Percentiles rank a stretch among this genome's conserved stretches.
Conservation (phyloP, 1,140 invertebrate genomes). For the Phymorhynchus buccinoides region DNA sequence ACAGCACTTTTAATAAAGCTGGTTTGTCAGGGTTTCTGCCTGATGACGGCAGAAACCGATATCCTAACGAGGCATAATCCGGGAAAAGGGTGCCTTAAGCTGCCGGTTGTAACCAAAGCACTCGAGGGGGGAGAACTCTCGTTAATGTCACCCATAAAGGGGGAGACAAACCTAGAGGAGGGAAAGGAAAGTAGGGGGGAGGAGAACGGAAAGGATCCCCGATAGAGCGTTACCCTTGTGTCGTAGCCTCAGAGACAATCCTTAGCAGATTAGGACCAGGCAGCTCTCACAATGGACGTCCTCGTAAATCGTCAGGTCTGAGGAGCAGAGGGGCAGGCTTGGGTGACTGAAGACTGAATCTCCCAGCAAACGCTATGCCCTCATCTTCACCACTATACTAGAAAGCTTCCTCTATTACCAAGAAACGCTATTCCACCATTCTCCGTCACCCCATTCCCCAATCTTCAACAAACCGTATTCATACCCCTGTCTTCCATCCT, state of each 20-base stretch:
- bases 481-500: too few species aligned
- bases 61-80: background rate
- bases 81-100: background rate
- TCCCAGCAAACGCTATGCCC: background rate
- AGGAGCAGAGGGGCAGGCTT: background rate
- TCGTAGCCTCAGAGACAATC: background rate
- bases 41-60: background rate
- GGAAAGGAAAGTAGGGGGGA: background rate
- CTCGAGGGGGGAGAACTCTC: background rate
- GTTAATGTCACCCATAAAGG: background rate
- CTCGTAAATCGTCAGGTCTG: slow-evolving; percentile 12
- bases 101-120: background rate
- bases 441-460: too few species aligned
- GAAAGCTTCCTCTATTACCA: too few species aligned
- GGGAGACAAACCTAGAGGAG: slow-evolving; percentile 4
- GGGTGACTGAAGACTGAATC: too few species aligned
- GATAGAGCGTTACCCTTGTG: background rate
- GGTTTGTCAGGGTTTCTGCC: background rate
- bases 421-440: too few species aligned
- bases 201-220: background rate
- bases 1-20: background rate
- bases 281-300: slow-evolving; percentile 18
- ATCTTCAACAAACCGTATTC: too few species aligned
- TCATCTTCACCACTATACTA: background rate
- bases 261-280: background rate